Percentiles rank a stretch among this genome's conserved stretches.
phyloP scores from a whole-genome alignment of 2,113 vertebrate genomes.

The Callipepla californica region DNA sequence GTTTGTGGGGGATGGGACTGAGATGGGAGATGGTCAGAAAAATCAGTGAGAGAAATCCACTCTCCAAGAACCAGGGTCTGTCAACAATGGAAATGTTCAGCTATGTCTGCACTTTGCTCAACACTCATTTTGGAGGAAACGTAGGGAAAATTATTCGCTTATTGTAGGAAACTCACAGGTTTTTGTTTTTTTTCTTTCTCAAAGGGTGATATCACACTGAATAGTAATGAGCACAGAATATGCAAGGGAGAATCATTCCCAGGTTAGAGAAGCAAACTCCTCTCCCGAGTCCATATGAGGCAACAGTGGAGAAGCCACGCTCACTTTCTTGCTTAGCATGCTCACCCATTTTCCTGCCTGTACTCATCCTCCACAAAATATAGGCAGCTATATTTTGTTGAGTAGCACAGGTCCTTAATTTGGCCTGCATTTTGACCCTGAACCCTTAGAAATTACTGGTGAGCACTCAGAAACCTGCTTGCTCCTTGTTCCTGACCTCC shows the following conservation, averaged over 20 bases:
- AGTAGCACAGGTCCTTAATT: background rate
- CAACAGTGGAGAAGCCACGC: background rate
- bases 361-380: background rate
- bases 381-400: too few species aligned
- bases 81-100: background rate
- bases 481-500: background rate
- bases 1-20: background rate
- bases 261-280: background rate
- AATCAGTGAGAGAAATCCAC: background rate
- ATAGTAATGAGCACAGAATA: background rate
- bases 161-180: background rate
- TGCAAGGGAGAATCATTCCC: background rate
- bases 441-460: background rate
- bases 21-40: background rate
- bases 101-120: background rate
- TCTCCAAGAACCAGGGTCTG: background rate
- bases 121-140: background rate
- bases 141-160: background rate
- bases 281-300: background rate
- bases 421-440: constrained; percentile 31
- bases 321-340: background rate
- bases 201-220: background rate
- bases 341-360: background rate
- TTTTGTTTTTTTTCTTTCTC: background rate
- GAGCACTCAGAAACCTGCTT: constrained; percentile 4